Conservation (phyloP, 2,888 invertebrate genomes). For the Plebejus melissa region DNA sequence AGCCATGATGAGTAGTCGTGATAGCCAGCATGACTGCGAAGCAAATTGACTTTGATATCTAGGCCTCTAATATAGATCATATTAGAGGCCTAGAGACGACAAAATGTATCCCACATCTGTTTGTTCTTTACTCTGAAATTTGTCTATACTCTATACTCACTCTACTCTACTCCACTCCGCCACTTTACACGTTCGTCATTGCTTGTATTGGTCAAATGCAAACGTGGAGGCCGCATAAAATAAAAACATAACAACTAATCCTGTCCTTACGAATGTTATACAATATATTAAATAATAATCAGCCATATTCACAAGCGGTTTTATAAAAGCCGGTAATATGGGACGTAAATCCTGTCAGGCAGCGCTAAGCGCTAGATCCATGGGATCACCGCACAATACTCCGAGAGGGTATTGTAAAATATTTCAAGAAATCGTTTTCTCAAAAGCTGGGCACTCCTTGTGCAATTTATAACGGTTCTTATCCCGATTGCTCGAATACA, state of each 20-base stretch:
- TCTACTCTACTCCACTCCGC: too few species aligned
- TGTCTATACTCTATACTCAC: too few species aligned
- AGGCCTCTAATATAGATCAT: too few species aligned
- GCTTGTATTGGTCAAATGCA: too few species aligned
- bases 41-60: too few species aligned
- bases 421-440: constrained; percentile 70
- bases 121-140: too few species aligned
- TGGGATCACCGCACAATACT: constrained; percentile 53
- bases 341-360: constrained; percentile 52
- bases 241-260: constrained; percentile 6
- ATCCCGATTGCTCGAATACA: constrained; percentile 62
- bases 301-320: constrained; percentile 28
- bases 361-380: constrained; percentile 54
- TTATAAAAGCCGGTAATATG: constrained; percentile 39
- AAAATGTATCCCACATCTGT: too few species aligned
- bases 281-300: constrained; percentile 28
- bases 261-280: constrained; percentile 17
- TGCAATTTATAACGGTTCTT: constrained; percentile 70
- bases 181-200: background rate
- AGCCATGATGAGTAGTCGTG: background rate
- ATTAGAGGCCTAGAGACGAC: too few species aligned
- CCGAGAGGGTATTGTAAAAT: constrained; percentile 63
- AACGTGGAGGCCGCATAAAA: background rate
- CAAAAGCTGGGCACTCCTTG: constrained; percentile 66
- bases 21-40: background rate